Evolutionary conservation across 1,140 invertebrate species (phyloP).

Genomic region (Metaphire vulgaris): DNA sequence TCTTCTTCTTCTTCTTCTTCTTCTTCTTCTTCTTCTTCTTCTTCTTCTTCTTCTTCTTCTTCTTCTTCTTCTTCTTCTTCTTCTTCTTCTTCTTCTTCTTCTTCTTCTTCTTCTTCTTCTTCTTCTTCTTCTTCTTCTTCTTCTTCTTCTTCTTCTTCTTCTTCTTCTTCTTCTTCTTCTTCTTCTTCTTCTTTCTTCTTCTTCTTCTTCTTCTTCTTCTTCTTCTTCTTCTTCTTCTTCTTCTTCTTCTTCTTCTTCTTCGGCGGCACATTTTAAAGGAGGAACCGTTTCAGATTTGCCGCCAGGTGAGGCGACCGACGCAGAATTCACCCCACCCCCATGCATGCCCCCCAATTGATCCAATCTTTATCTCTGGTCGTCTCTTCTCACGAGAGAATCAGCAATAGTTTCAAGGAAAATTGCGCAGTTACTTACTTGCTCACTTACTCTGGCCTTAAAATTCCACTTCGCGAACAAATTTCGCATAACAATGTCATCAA

Average conservation of each 20-base stretch:
- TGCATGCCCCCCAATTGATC: too few species aligned
- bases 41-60: conserved; percentile 3
- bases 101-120: conserved; percentile 6
- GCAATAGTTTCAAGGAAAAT: too few species aligned
- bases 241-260: too few species aligned
- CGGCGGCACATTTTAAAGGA: too few species aligned
- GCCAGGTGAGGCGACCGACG: neutral
- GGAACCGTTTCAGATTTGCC: neutral
- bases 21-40: neutral
- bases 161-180: too few species aligned
- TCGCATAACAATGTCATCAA: too few species aligned
- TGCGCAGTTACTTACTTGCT: too few species aligned
- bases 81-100: conserved; percentile 2
- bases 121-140: conserved; percentile 16
- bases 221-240: conserved; percentile 5
- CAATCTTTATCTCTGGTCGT: neutral
- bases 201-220: conserved; percentile 1
- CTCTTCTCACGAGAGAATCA: too few species aligned
- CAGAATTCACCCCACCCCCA: neutral
- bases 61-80: neutral
- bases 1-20: conserved; percentile 9
- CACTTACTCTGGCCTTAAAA: too few species aligned
- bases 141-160: too few species aligned
- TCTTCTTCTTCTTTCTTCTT: conserved; percentile 12
- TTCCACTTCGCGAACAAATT: too few species aligned